phyloP scores from a whole-genome alignment of 2,888 invertebrate genomes.

The Leucoma salicis region DNA sequence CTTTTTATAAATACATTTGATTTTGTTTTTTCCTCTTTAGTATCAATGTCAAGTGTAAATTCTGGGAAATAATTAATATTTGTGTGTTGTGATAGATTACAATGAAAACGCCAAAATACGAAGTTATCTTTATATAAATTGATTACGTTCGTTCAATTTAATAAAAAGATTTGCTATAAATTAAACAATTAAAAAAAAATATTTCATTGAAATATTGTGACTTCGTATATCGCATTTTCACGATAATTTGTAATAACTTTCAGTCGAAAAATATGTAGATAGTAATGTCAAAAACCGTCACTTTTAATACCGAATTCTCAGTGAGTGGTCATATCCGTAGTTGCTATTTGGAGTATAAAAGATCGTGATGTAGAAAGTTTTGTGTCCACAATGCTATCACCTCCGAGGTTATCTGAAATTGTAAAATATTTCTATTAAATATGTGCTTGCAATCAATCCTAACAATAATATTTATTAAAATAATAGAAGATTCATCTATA shows the following conservation, averaged over 20 bases:
- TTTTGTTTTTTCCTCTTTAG: too few relatives aligned
- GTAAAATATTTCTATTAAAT: neutral
- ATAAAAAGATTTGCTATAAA: neutral
- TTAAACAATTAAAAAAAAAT: neutral
- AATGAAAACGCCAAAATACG: neutral
- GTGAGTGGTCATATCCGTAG: conserved; percentile 15
- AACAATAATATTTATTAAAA: too few relatives aligned
- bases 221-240: conserved; percentile 1
- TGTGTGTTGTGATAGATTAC: too few relatives aligned
- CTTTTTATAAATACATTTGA: too few relatives aligned
- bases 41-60: too few relatives aligned
- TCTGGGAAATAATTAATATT: too few relatives aligned
- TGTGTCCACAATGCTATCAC: conserved; percentile 13
- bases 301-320: conserved; percentile 14
- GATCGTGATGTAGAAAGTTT: conserved; percentile 31
- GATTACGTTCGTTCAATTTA: neutral
- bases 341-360: conserved; percentile 29
- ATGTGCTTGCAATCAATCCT: too few relatives aligned
- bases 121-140: neutral
- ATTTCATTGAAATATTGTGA: neutral
- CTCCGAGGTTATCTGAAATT: conserved; percentile 30
- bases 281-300: conserved; percentile 6
- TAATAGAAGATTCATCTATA: too few relatives aligned
- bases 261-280: conserved; percentile 10
- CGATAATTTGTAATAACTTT: neutral